phyloP scores from a whole-genome alignment of 2,113 vertebrate genomes.

The Condylura cristata region DNA sequence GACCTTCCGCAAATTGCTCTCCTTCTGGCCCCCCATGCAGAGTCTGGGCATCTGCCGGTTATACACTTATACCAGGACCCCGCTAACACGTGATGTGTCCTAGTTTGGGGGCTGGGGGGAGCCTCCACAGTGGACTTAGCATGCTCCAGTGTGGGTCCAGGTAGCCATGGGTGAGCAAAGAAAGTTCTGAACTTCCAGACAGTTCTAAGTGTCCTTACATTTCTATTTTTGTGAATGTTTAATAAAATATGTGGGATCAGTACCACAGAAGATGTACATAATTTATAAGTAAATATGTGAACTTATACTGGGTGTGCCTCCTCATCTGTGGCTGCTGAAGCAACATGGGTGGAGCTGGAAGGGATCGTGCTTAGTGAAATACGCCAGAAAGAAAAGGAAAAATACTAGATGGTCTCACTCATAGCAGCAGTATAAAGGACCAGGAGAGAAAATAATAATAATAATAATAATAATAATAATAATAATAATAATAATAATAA shows the following conservation, averaged over 20 bases:
- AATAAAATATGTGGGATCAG: background rate
- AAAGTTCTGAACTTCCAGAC: background rate
- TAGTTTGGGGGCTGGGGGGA: accelerated
- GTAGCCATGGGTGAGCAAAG: background rate
- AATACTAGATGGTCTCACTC: too few relatives aligned
- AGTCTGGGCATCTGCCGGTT: background rate
- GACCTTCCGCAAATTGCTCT: background rate
- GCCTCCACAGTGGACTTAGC: background rate
- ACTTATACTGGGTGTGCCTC: background rate
- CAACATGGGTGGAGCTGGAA: too few relatives aligned
- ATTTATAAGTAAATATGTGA: constrained; percentile 25
- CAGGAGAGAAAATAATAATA: too few relatives aligned
- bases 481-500: too few relatives aligned
- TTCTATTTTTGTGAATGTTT: constrained; percentile 35
- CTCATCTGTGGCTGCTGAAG: too few relatives aligned
- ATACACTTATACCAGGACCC: background rate
- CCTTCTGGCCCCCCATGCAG: background rate
- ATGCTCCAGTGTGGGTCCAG: too few relatives aligned
- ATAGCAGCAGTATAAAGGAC: too few relatives aligned
- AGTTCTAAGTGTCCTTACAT: background rate
- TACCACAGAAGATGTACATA: background rate
- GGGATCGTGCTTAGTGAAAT: too few relatives aligned
- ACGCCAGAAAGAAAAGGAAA: too few relatives aligned
- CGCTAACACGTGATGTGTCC: background rate
- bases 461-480: too few relatives aligned